These are phyloP conservation scores for Catocala sponsa DNA, from an alignment of 2,888 invertebrate genomes.

Conservation along the genomic window DNA sequence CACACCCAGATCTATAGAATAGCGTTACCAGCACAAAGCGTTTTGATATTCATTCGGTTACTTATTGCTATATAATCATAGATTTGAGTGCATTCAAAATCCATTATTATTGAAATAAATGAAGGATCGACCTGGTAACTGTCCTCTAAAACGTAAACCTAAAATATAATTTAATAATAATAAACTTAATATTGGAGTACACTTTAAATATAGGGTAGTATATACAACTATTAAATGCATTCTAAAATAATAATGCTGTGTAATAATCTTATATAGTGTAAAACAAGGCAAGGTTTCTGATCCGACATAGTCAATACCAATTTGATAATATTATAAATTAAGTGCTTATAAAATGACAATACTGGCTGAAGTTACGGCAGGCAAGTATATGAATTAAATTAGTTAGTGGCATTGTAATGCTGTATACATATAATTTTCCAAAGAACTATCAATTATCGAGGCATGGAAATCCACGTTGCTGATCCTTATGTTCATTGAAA, in stretches of 20 bases:
- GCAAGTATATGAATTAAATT: slow-evolving; percentile 31
- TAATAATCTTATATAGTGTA: slow-evolving; percentile 24
- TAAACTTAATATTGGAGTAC: slow-evolving; percentile 38
- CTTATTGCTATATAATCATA: slow-evolving; percentile 3
- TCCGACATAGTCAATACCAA: slow-evolving; percentile 53
- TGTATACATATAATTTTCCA: too few species aligned
- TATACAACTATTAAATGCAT: slow-evolving; percentile 64
- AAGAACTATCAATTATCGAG: too few species aligned
- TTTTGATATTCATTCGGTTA: slow-evolving; percentile 1
- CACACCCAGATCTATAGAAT: slow-evolving; percentile 10
- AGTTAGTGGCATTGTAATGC: too few species aligned
- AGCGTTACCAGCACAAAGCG: background rate
- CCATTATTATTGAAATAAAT: slow-evolving; percentile 22
- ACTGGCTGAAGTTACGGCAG: slow-evolving; percentile 48
- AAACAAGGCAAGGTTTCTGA: slow-evolving; percentile 63
- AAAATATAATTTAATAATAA: slow-evolving; percentile 31
- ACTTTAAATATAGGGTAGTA: slow-evolving; percentile 44
- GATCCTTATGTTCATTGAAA: too few species aligned
- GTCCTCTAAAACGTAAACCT: slow-evolving; percentile 30
- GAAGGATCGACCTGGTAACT: slow-evolving; percentile 48
- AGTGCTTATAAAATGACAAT: slow-evolving; percentile 8
- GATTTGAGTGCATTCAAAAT: slow-evolving; percentile 12
- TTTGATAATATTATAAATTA: slow-evolving; percentile 4
- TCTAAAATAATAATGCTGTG: slow-evolving; percentile 54
- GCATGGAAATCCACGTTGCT: too few species aligned